Conservation (phyloP, 2,113 vertebrate genomes). For the Hemiprocne comata region DNA sequence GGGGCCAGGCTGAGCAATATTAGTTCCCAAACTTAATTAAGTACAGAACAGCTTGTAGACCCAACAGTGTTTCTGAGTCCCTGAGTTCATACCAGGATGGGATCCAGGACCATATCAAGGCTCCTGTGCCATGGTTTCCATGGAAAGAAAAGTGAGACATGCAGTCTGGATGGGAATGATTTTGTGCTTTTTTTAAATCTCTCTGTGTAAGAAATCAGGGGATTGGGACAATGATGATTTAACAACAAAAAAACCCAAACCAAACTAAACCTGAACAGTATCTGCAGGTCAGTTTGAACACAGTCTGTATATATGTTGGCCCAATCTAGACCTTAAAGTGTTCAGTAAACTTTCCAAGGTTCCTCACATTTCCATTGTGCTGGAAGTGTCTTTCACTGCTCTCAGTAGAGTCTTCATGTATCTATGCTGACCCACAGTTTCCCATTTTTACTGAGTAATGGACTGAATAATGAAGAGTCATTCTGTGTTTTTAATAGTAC, state of each 20-base stretch:
- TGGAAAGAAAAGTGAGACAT: background rate
- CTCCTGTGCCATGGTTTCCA: background rate
- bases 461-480: background rate
- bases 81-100: background rate
- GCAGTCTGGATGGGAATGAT: background rate
- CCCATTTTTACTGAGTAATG: background rate
- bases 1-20: background rate
- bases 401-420: background rate
- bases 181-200: background rate
- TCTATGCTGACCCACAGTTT: background rate
- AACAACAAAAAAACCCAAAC: background rate
- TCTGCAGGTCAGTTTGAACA: background rate
- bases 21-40: background rate
- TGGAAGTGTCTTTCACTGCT: background rate
- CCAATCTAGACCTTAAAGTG: background rate
- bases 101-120: background rate
- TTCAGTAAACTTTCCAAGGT: background rate
- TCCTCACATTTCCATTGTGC: background rate
- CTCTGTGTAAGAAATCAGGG: background rate
- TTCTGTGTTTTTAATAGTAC: background rate
- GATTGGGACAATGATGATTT: background rate
- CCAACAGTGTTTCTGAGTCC: background rate
- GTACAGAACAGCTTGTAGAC: background rate
- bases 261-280: background rate
- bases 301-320: background rate